Evolutionary conservation across 2,797 vertebrate genomes (phyloP), one percentile per base, ranked within the genome.

Genomic region (Gastrophryne carolinensis): DNA sequence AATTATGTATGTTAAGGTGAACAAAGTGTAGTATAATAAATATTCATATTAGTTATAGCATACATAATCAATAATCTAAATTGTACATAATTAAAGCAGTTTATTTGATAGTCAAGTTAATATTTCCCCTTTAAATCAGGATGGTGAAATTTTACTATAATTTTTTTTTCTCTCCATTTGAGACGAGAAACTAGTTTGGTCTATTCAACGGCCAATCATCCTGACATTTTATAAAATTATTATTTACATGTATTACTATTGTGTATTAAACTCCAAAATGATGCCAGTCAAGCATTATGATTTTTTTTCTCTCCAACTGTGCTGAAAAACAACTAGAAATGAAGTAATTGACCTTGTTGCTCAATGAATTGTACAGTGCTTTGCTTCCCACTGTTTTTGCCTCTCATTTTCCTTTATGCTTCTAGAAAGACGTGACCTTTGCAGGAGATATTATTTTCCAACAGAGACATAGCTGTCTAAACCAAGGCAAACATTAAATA

Each of bases 211-310:
- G 10, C 26, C 66, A 70, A 76, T 76, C 47, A 62, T 44, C n/a
- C 32, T 70, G 65, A 70, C 26, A 30, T 63, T 39, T 49, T 41
- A 37, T 39, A 75, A 68, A 54, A 58, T 52, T 17, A 63, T 34
- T 63, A 70, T 76, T 66, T 57, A 65, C 57, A 23, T 70, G 41
- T 35, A 71, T 71, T 64, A 71, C 65, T 77, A 64, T 71, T 57
- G 53, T 19, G 24, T 54, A 64, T 49, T 71, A 64, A 77, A 49
- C 58, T 65, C 15, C 49, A 64, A 65, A 58, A 64, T 65, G 71
- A 64, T 65, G 66, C 35, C 67, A 77, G 67, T 77, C 75, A 77
- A 71, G 75, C 66, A 77, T 77, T 77, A 77, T 77, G 58, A 71
- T 71, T 77, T 77, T 65, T n/a, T 35, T 71, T 77, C 75, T 71